Evolutionary conservation across 2,797 vertebrate genomes (phyloP), one percentile per base, ranked within the genome.

Genomic region (Leptatherina wallacei): DNA sequence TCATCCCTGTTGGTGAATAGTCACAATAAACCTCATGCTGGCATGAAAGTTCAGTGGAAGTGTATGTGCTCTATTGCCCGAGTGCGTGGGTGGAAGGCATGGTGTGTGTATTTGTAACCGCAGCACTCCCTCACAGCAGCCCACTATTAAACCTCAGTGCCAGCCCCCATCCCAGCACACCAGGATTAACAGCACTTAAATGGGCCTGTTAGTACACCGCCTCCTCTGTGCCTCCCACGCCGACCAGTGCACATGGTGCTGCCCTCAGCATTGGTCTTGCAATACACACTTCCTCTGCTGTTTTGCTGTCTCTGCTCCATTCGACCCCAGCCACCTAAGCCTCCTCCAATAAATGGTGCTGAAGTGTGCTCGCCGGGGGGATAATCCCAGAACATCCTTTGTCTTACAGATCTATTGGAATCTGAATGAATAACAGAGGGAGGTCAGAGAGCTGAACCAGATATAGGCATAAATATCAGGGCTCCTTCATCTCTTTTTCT

Each of bases 181-280:
- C 84, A 80, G 91, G 92, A 91, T 93, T 91, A 94, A 90, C 91
- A 89, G 89, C 91, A 89, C 89, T 93, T 91, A 91, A 93, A 92
- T 85, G 89, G 84, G 81, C 72, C 85, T 88, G 89, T 91, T 91
- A 86, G 84, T 83, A 76, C 84, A 82, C 85, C 81, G 61, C 85
- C 85, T 87, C 82, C 88, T 87, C 84, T 71, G 61, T 65, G 78
- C 84, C 83, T 88, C 85, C 86, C 90, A 92, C 89, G 49, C 90
- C 61, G 63, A 82, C 83, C 24, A 49, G 78, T 51, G 57, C 89
- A 77, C 80, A 85, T 75, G 79, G 78, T 58, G 73, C 88, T 86
- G 89, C 89, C 89, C 86, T 85, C 87, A 83, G 81, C 81, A 75
- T 65, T 82, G 77, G 67, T 16, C 77, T 82, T 20, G 55, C 84